A percentile compares a stretch with the other conserved stretches of the same genome.
Evolutionary conservation across 2,797 vertebrate genomes (phyloP).

Genomic region (Myotis myotis): DNA sequence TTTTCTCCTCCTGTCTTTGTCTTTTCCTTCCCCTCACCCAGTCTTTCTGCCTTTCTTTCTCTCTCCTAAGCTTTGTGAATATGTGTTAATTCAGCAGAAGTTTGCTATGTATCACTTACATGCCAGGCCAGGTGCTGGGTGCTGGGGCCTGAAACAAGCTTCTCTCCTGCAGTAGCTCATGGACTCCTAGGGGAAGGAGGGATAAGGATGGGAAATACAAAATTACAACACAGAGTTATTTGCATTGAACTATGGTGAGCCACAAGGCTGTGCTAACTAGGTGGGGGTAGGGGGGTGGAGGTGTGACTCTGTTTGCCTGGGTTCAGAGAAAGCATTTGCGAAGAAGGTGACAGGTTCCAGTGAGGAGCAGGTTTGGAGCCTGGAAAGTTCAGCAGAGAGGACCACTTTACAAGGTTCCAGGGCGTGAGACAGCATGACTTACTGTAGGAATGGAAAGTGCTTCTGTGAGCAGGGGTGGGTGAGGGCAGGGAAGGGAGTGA

Average conservation of each 20-base stretch:
- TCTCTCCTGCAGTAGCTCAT: background rate
- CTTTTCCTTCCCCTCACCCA: background rate
- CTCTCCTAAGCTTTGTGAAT: background rate
- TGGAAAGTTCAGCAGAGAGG: background rate
- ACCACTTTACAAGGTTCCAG: background rate
- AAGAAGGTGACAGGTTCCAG: background rate
- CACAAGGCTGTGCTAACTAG: background rate
- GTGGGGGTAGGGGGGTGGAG: background rate
- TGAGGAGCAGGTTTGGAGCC: constrained; percentile 19
- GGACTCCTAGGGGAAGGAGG: background rate
- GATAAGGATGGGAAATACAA: background rate
- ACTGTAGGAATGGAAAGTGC: background rate
- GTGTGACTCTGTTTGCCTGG: background rate
- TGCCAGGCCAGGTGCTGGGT: background rate
- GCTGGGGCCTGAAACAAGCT: background rate
- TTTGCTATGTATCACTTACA: background rate
- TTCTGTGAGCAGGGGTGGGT: background rate
- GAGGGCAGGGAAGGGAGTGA: background rate
- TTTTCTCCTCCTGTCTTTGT: background rate
- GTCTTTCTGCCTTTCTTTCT: background rate
- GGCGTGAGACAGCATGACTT: background rate
- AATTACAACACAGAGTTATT: background rate
- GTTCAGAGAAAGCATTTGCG: background rate
- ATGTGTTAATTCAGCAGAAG: background rate
- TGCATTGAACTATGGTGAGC: background rate